These are phyloP conservation scores for Orthonyx spaldingii DNA, from an alignment of 2,113 vertebrate species.

Conservation along the genomic window DNA sequence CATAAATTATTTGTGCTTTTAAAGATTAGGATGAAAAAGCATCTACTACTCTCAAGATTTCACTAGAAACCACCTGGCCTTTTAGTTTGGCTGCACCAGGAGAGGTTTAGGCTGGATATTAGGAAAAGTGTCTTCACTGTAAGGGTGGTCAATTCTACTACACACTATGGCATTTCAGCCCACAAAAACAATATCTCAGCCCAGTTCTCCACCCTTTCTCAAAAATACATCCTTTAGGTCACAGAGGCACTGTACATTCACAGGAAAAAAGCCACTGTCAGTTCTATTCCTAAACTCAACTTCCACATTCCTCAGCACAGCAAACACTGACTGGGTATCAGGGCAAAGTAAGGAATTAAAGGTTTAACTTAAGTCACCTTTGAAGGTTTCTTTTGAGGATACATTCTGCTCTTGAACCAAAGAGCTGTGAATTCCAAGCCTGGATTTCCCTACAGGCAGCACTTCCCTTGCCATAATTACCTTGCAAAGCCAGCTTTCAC, in stretches of 20 bases:
- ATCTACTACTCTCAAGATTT: neutral
- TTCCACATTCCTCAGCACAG: neutral
- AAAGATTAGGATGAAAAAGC: neutral
- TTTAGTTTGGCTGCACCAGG: neutral
- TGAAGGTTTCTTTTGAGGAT: neutral
- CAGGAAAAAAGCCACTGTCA: neutral
- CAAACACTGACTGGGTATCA: neutral
- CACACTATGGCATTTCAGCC: neutral
- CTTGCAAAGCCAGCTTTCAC: neutral
- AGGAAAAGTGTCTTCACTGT: neutral
- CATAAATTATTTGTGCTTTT: neutral
- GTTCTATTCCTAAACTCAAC: neutral
- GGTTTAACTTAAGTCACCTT: neutral
- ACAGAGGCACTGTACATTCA: neutral
- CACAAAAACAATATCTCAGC: neutral
- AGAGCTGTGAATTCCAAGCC: neutral
- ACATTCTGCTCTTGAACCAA: neutral
- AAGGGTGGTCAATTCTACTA: neutral
- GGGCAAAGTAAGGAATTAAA: neutral
- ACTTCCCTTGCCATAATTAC: neutral
- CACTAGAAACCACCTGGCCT: neutral
- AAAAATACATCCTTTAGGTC: neutral
- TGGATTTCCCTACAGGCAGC: neutral
- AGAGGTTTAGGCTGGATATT: neutral
- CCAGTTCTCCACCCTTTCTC: neutral